Evolutionary conservation across 2,113 vertebrate genomes (phyloP).

Genomic region (Butorides virescens): DNA sequence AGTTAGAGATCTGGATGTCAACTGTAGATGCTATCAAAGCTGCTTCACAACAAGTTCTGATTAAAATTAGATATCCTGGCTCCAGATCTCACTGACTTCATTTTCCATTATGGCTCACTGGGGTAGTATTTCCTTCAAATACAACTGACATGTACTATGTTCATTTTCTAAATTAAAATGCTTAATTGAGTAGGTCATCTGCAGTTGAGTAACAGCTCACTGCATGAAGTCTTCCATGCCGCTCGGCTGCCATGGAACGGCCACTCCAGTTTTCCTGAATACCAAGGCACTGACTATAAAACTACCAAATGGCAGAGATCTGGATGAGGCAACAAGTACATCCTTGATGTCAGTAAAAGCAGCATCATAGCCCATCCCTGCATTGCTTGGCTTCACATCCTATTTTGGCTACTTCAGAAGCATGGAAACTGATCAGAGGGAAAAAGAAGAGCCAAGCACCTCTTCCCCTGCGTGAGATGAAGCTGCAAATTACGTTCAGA

Average conservation of each 20-base stretch:
- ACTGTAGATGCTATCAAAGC: background rate
- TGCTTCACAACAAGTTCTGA: constrained; percentile 22
- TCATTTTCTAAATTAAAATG: constrained; percentile 15
- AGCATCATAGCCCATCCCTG: background rate
- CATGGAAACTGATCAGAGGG: background rate
- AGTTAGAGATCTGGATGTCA: background rate
- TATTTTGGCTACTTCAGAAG: background rate
- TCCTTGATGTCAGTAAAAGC: background rate
- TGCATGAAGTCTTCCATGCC: background rate
- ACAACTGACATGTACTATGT: background rate
- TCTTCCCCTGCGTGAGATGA: background rate
- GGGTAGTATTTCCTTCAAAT: background rate
- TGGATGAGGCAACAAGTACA: constrained; percentile 5
- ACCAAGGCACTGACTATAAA: background rate
- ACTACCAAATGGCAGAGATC: background rate
- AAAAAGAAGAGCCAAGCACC: background rate
- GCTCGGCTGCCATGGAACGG: background rate
- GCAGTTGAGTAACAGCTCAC: background rate
- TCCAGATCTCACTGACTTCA: constrained; percentile 24
- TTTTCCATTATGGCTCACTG: constrained; percentile 31
- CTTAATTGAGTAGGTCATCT: background rate
- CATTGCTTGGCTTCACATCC: background rate
- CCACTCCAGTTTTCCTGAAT: background rate
- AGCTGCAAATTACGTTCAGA: background rate
- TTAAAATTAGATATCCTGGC: constrained; percentile 24